Conservation (phyloP, 2,888 invertebrate species). For the Cataglyphis albicans region DNA sequence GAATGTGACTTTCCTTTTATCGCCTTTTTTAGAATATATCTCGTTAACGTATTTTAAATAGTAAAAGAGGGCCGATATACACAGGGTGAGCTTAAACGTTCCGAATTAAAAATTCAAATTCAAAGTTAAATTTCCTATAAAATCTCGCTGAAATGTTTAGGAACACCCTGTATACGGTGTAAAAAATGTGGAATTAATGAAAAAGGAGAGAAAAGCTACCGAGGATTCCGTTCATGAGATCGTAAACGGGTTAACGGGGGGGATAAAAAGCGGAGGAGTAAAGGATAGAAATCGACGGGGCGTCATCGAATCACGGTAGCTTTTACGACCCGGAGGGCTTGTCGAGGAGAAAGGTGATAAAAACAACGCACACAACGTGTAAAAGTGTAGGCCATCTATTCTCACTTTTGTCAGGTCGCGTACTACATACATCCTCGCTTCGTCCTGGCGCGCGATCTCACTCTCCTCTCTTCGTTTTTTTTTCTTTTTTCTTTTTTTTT, state of each 20-base stretch:
- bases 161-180: too few species aligned
- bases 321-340: constrained; percentile 31
- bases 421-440: constrained; percentile 55
- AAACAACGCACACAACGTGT: constrained; percentile 41
- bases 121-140: too few species aligned
- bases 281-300: constrained; percentile 21
- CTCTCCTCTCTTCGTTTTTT: background rate
- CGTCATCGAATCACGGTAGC: constrained; percentile 3
- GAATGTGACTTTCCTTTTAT: background rate
- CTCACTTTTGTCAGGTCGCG: constrained; percentile 71
- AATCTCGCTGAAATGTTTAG: too few species aligned
- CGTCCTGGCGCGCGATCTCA: constrained; percentile 3
- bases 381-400: constrained; percentile 76
- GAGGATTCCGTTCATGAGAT: background rate
- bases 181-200: background rate
- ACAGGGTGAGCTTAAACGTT: too few species aligned
- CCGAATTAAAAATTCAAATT: too few species aligned
- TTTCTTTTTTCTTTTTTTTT: background rate
- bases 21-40: background rate
- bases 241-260: constrained; percentile 24
- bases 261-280: constrained; percentile 9
- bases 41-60: background rate
- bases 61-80: background rate
- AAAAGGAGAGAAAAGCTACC: background rate
- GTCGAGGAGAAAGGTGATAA: constrained; percentile 10